Evolutionary conservation across 1,140 invertebrate genomes (phyloP), one percentile per base, ranked within the genome.

Genomic region (Tetramorium alpestre): DNA sequence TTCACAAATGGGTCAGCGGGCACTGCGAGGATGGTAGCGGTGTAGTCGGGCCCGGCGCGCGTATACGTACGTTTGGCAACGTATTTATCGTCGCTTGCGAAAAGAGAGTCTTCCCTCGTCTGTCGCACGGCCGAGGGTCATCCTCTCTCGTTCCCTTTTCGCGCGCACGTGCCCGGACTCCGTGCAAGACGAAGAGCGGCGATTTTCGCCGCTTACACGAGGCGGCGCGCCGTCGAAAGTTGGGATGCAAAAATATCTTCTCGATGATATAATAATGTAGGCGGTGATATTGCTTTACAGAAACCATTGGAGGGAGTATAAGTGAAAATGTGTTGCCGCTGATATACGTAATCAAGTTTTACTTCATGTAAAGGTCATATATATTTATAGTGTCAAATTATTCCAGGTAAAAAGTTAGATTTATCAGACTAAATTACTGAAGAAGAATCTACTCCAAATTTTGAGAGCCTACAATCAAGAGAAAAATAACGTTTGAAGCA

Each of bases 1-100:
- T 94, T 94, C 93, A 94, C 92, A 94, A 94, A 94, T 94, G 88
- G 93, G 93, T 94, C 92, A 92, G 70, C 89, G 38, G 56, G 22
- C 73, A 25, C 25, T 22, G 44, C 18, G 33, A 80, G 22, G 49
- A 76, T n/a, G 28, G n/a, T 13, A 28, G 38, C 28, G 54, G 38
- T 65, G 62, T 85, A 84, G 85, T 92, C 65, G 77, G 86, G 64
- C 51, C 81, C 58, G 77, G 82, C 76, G 77, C 81, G 75, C 51
- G 76, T 82, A 77, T 87, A 73, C 62, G 62, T 67, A 60, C 88
- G 65, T 90, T 92, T 92, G 91, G 91, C 89, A 91, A 92, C 89
- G 88, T 92, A 93, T 91, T 93, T 92, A 88, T 87, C 85, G 87
- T 89, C 90, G 88, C 89, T 92, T 91, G 92, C 92, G 88, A 92